Conservation (phyloP, 1,140 invertebrate genomes). For the Pogonomyrmex californicus region DNA sequence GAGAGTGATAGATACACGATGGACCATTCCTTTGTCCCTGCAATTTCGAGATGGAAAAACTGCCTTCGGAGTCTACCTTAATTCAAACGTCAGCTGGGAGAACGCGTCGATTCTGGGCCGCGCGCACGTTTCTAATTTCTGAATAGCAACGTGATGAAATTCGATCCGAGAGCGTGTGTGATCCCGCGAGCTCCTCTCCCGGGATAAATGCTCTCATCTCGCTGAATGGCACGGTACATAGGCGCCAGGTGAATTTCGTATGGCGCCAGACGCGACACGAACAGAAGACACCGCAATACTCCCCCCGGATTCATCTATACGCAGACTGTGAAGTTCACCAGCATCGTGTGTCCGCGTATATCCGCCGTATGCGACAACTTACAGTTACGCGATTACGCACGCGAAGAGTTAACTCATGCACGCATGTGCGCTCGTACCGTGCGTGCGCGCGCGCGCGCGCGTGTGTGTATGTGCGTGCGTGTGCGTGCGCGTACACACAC, state of each 20-base stretch:
- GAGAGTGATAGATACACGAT: not conserved
- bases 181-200: constrained; percentile 27
- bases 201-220: constrained; percentile 56
- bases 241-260: constrained; percentile 41
- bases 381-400: constrained; percentile 37
- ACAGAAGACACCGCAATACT: not conserved
- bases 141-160: constrained; percentile 51
- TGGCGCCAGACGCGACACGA: constrained; percentile 25
- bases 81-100: not conserved
- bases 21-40: constrained; percentile 4
- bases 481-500: not conserved
- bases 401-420: constrained; percentile 26
- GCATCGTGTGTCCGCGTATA: constrained; percentile 8
- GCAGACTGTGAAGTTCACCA: constrained; percentile 12
- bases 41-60: constrained; percentile 7
- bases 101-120: not conserved
- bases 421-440: not conserved
- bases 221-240: constrained; percentile 53
- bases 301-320: constrained; percentile 20
- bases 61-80: not conserved
- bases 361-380: not conserved
- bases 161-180: constrained; percentile 9
- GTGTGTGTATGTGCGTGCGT: not conserved
- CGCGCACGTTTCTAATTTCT: constrained; percentile 41
- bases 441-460: not conserved